Evolutionary conservation across 2,797 vertebrate species (phyloP).

Genomic region (Trachops cirrhosus): DNA sequence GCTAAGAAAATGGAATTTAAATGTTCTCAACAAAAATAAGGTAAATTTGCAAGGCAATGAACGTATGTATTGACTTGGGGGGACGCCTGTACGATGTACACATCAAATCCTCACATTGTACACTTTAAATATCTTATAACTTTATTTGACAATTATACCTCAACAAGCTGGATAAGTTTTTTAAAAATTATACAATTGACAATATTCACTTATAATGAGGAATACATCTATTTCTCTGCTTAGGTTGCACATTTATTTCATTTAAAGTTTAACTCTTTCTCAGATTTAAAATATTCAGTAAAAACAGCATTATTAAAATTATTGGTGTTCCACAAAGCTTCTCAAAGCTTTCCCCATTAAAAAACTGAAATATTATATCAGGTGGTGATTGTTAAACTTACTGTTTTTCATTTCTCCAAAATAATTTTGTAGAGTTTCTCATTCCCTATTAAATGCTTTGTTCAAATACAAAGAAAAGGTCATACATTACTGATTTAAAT

Average conservation of each 20-base stretch:
- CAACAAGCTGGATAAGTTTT: neutral
- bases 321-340: neutral
- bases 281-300: neutral
- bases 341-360: neutral
- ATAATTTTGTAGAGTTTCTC: neutral
- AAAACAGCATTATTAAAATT: neutral
- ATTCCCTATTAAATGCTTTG: neutral
- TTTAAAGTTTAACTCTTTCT: neutral
- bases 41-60: neutral
- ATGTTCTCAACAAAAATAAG: neutral
- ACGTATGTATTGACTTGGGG: neutral
- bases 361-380: neutral
- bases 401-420: neutral
- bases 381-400: neutral
- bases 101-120: neutral
- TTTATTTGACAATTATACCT: neutral
- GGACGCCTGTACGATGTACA: neutral
- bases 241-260: neutral
- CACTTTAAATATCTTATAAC: neutral
- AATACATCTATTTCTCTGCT: neutral
- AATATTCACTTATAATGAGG: neutral
- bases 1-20: neutral
- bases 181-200: neutral
- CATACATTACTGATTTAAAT: neutral
- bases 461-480: neutral